phyloP scores from a whole-genome alignment of 2,888 invertebrate genomes.

The Scaptomyza tumidula region DNA sequence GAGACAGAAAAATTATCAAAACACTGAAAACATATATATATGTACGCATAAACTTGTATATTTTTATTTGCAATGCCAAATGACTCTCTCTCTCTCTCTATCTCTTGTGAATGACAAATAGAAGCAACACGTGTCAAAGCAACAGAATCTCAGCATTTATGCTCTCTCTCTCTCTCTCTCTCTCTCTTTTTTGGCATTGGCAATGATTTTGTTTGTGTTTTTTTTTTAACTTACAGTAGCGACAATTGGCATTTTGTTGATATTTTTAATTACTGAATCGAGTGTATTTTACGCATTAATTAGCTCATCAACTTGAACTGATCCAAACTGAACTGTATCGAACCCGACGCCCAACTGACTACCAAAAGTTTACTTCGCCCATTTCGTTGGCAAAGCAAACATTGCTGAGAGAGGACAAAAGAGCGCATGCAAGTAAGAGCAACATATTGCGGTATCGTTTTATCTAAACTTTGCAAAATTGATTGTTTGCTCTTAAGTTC shows the following conservation, averaged over 20 bases:
- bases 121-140: conserved; percentile 70
- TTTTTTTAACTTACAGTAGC: conserved; percentile 16
- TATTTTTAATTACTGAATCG: conserved; percentile 21
- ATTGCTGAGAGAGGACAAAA: conserved; percentile 9
- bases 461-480: conserved; percentile 28
- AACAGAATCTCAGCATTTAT: conserved; percentile 9
- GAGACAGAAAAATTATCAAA: conserved; percentile 15
- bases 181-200: not conserved
- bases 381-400: conserved; percentile 17
- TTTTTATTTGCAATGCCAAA: conserved; percentile 3
- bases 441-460: conserved; percentile 9
- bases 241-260: conserved; percentile 24
- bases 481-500: conserved; percentile 38
- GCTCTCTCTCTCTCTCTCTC: conserved; percentile 1
- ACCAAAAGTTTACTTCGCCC: conserved; percentile 10
- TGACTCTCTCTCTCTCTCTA: conserved; percentile 13
- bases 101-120: conserved; percentile 19
- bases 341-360: conserved; percentile 35
- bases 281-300: conserved; percentile 42
- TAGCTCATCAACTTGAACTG: conserved; percentile 54
- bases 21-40: not conserved
- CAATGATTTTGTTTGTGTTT: conserved; percentile 2
- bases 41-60: conserved; percentile 7
- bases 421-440: conserved; percentile 17
- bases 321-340: conserved; percentile 35